A percentile compares a stretch with the other conserved stretches of the same genome.
These are phyloP conservation scores for Nyctalus aviator DNA, from an alignment of 2,797 vertebrate species.

Conservation along the genomic window DNA sequence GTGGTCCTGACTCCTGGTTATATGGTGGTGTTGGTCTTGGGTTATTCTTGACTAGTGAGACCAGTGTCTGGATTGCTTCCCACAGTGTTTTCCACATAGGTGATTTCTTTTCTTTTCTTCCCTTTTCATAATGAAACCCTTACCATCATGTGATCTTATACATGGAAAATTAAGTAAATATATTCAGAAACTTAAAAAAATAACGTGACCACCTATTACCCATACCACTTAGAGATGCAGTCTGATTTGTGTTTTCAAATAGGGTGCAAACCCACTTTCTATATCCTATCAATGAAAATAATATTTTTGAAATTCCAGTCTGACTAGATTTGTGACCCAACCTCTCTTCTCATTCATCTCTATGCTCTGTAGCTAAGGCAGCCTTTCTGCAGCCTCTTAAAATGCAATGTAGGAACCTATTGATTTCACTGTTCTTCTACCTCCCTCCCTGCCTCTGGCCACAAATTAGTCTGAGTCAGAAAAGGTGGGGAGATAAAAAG, in stretches of 20 bases:
- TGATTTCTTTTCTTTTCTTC: background rate
- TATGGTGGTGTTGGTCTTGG: background rate
- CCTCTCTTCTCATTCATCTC: background rate
- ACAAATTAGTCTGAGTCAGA: constrained; percentile 71
- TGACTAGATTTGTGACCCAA: background rate
- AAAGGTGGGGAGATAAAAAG: constrained; percentile 61
- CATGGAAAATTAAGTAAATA: background rate
- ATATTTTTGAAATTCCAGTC: background rate
- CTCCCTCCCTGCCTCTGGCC: background rate
- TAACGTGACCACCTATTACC: background rate
- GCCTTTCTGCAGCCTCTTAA: constrained; percentile 13
- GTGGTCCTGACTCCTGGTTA: background rate
- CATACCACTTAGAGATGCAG: background rate
- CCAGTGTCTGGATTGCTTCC: background rate
- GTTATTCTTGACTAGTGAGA: background rate
- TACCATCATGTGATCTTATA: background rate
- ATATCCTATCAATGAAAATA: background rate
- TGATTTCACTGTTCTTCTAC: constrained; percentile 21
- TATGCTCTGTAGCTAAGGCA: background rate
- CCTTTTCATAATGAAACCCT: background rate
- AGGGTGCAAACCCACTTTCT: background rate
- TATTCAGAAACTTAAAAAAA: background rate
- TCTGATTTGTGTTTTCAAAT: background rate
- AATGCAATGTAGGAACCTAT: constrained; percentile 22
- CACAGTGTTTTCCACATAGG: background rate